Conservation (phyloP, 2,797 vertebrate species). For the Gadopsis marmoratus region DNA sequence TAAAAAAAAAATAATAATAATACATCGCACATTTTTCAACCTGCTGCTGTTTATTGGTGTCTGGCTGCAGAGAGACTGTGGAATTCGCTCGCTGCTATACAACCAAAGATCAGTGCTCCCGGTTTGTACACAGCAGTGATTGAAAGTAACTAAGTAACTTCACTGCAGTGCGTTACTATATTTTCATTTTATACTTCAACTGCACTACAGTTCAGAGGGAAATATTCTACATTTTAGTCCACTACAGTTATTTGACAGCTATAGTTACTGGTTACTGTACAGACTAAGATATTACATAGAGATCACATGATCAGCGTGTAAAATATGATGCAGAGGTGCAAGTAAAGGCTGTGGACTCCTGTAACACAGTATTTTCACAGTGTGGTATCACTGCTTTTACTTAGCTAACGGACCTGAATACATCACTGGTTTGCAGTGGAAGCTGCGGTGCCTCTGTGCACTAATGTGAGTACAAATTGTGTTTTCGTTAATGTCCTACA, state of each 20-base stretch:
- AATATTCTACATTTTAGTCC: not conserved
- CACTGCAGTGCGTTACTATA: not conserved
- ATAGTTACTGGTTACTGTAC: not conserved
- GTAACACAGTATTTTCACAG: not conserved
- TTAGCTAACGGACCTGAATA: not conserved
- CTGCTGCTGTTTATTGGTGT: conserved; percentile 14
- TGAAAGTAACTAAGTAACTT: not conserved
- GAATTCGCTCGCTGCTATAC: not conserved
- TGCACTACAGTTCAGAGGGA: not conserved
- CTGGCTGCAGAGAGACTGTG: conserved; percentile 5
- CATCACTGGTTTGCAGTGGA: not conserved
- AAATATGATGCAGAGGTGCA: not conserved
- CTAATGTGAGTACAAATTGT: not conserved
- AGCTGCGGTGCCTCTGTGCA: not conserved
- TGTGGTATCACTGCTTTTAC: not conserved
- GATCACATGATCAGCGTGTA: not conserved
- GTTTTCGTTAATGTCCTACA: conserved; percentile 16
- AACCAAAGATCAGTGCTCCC: not conserved
- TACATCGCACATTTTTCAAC: conserved; percentile 25
- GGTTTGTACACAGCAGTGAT: conserved; percentile 7
- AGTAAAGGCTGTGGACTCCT: not conserved
- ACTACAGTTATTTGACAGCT: not conserved
- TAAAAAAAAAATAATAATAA: conserved; percentile 36
- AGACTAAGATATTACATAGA: not conserved
- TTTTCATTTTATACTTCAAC: not conserved